Evolutionary conservation across 2,797 vertebrate species (phyloP), one percentile per base, ranked within the genome.

Genomic region (Labroides dimidiatus): DNA sequence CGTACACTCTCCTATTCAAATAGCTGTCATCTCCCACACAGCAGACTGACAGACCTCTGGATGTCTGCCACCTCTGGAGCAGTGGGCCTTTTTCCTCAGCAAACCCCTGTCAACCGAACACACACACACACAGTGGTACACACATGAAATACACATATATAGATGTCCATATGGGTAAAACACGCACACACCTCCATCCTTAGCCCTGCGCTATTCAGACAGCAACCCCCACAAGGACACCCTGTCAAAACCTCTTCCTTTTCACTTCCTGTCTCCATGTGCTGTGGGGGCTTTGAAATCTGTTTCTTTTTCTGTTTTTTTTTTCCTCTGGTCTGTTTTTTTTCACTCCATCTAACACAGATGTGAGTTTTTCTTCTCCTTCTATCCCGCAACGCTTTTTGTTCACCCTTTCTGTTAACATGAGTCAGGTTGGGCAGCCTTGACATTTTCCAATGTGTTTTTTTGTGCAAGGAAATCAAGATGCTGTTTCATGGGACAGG

Each of bases 181-280:
- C 83, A 75, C 68, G 60, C 75, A 80, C 86, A 79, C 80, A 86
- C 83, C 84, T 84, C 76, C 69, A 85, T 80, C 78, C 81, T 82
- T 87, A 92, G 89, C 92, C 91, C 89, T 82, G 69, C 74, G 88
- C 23, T 49, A 23, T 75, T 73, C 76, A 93, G 91, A 88, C 93
- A 92, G 88, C 84, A 93, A 88, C 91, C 92, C 91, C 87, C 81
- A 75, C 87, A 92, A 93, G 88, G 91, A 90, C 92, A 85, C 93
- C 91, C 88, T 94, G 93, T 93, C 90, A 93, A 91, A 94, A 93
- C 90, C 77, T 91, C 85, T 94, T 93, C 89, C 90, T 93, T 89
- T 93, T 90, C 88, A 91, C 88, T 92, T 91, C 87, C 89, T 84
- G 85, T 84, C 90, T 91, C 86, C 69, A 61, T 91, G 88, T 85